A percentile compares a stretch with the other conserved stretches of the same genome.
phyloP scores from a whole-genome alignment of 2,113 vertebrate species.

The Notothenia coriiceps region DNA sequence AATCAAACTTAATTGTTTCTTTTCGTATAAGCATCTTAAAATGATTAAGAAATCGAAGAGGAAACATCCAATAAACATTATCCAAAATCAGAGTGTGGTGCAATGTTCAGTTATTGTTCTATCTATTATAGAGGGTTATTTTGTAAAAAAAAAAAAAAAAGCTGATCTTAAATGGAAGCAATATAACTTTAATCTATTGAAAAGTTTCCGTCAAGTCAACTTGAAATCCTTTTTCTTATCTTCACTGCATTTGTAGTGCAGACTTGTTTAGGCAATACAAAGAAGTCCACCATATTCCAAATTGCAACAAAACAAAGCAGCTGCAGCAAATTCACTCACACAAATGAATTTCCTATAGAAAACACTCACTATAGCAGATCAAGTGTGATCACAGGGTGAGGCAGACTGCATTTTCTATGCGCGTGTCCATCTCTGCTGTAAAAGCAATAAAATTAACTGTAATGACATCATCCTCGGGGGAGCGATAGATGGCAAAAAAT shows the following conservation, averaged over 20 bases:
- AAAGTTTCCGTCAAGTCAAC: not conserved
- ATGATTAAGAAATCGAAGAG: not conserved
- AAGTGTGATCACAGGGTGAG: not conserved
- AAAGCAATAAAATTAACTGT: conserved; percentile 67
- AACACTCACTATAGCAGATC: conserved; percentile 22
- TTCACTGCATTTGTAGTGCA: not conserved
- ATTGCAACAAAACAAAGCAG: not conserved
- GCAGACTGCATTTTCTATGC: not conserved
- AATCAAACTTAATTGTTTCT: too few relatives aligned
- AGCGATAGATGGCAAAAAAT: conserved; percentile 57
- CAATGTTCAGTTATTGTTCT: too few relatives aligned
- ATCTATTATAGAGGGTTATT: not conserved
- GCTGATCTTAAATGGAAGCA: not conserved
- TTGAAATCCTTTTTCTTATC: not conserved
- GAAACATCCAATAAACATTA: not conserved
- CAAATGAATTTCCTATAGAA: conserved; percentile 23
- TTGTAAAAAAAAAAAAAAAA: too few relatives aligned
- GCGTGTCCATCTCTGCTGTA: conserved; percentile 45
- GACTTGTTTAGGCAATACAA: not conserved
- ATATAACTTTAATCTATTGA: not conserved
- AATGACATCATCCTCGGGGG: conserved; percentile 76
- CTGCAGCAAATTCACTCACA: conserved; percentile 8
- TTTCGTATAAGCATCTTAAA: not conserved
- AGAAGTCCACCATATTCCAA: not conserved
- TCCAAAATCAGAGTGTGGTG: not conserved